These are phyloP conservation scores for Lithosia quadra DNA, from an alignment of 2,888 invertebrate species.

Conservation along the genomic window DNA sequence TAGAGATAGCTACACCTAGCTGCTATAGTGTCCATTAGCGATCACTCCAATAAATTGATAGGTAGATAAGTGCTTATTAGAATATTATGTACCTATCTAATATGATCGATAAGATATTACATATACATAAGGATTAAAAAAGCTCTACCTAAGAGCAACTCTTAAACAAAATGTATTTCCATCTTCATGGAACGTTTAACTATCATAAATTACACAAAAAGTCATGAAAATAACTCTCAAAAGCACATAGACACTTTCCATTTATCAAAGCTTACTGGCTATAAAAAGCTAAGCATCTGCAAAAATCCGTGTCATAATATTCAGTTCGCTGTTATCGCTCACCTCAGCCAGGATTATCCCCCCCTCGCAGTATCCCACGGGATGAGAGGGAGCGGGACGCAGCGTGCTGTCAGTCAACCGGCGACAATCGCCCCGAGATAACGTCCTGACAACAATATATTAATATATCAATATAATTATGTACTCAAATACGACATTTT, in stretches of 20 bases:
- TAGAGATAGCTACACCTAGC: background rate
- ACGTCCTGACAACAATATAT: constrained; percentile 51
- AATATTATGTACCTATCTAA: background rate
- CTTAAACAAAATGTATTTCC: background rate
- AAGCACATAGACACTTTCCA: background rate
- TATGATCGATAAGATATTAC: background rate
- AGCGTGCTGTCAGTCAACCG: constrained; percentile 69
- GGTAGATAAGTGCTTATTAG: background rate
- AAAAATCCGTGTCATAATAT: constrained; percentile 46
- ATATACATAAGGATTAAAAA: background rate
- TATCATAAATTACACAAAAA: background rate
- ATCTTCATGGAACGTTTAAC: background rate
- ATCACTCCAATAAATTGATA: background rate
- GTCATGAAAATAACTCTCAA: background rate
- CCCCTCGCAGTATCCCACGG: constrained; percentile 70
- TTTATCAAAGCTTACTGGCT: constrained; percentile 10
- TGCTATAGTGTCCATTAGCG: background rate
- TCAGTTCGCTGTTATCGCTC: constrained; percentile 51
- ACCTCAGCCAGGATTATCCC: constrained; percentile 61
- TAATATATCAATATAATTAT: constrained; percentile 30
- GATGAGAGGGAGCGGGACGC: constrained; percentile 65
- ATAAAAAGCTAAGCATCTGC: constrained; percentile 24
- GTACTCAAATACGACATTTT: constrained; percentile 34
- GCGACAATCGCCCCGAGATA: constrained; percentile 62
- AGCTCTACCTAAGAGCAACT: background rate